These are phyloP conservation scores for Tetramorium alpestre DNA, from an alignment of 1,140 invertebrate species.

Conservation along the genomic window DNA sequence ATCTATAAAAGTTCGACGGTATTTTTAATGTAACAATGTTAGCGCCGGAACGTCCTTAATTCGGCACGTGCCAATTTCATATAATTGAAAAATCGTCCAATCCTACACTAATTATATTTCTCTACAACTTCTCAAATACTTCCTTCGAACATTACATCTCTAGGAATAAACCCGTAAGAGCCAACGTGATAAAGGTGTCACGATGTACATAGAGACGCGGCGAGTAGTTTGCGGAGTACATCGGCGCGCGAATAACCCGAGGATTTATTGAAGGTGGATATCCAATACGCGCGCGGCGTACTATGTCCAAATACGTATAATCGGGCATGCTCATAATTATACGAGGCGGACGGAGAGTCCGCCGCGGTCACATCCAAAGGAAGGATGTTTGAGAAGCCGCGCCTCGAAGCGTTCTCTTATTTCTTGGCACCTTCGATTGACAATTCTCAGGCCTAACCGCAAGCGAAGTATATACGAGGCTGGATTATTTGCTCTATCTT, in stretches of 20 bases:
- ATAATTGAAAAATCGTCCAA: too few relatives aligned
- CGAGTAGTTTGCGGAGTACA: conserved; percentile 3
- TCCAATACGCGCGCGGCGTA: conserved; percentile 1
- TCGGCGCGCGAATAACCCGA: conserved; percentile 14
- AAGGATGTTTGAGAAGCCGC: conserved; percentile 84
- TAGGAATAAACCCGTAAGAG: neutral
- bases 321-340: conserved; percentile 39
- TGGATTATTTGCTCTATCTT: conserved; percentile 68
- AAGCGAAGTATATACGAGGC: conserved; percentile 9
- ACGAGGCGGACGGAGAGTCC: conserved; percentile 48
- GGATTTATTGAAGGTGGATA: conserved; percentile 17
- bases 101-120: neutral
- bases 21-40: too few relatives aligned
- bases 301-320: conserved; percentile 37
- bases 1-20: too few relatives aligned
- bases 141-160: neutral
- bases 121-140: too few relatives aligned
- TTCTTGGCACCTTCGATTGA: conserved; percentile 84
- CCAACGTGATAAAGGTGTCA: conserved; percentile 11
- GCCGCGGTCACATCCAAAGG: conserved; percentile 76
- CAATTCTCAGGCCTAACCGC: conserved; percentile 81
- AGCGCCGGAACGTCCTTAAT: too few relatives aligned
- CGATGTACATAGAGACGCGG: conserved; percentile 1
- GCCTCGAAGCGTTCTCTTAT: conserved; percentile 77
- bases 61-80: too few relatives aligned